Conservation (phyloP, 2,888 invertebrate species). For the Lochmaea capreae region DNA sequence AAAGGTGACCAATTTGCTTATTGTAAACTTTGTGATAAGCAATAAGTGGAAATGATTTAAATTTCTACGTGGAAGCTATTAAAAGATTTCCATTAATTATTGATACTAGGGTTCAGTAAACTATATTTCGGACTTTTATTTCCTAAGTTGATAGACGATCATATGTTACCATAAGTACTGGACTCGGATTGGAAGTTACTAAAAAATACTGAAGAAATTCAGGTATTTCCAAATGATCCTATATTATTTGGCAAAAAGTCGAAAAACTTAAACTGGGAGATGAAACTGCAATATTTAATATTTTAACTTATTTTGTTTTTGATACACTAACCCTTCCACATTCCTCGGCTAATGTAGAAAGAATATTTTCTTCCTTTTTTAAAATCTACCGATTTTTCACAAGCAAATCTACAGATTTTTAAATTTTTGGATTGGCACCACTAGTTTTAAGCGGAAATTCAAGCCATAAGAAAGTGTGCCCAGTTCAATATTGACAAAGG, state of each 20-base stretch:
- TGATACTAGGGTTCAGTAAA: constrained; percentile 7
- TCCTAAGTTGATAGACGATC: background rate
- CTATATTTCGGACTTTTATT: constrained; percentile 10
- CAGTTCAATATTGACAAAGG: too few species aligned
- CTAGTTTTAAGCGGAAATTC: too few species aligned
- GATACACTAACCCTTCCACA: constrained; percentile 11
- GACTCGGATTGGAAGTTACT: constrained; percentile 12
- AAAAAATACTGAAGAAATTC: too few species aligned
- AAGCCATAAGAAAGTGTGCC: too few species aligned
- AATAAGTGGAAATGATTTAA: too few species aligned
- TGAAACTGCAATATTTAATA: background rate
- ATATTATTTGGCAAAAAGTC: constrained; percentile 15
- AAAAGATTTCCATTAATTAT: constrained; percentile 25
- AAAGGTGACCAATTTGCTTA: too few species aligned
- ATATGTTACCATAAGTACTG: constrained; percentile 10
- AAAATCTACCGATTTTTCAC: too few species aligned
- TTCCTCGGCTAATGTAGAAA: constrained; percentile 21
- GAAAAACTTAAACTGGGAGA: background rate
- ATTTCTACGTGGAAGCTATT: constrained; percentile 17
- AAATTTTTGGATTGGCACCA: background rate
- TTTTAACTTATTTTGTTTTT: constrained; percentile 10
- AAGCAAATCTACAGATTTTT: background rate
- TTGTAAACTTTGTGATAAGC: too few species aligned
- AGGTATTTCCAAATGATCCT: constrained; percentile 6
- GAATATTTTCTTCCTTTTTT: background rate